phyloP scores from a whole-genome alignment of 2,797 vertebrate species.

The Cercopithecus petaurista region DNA sequence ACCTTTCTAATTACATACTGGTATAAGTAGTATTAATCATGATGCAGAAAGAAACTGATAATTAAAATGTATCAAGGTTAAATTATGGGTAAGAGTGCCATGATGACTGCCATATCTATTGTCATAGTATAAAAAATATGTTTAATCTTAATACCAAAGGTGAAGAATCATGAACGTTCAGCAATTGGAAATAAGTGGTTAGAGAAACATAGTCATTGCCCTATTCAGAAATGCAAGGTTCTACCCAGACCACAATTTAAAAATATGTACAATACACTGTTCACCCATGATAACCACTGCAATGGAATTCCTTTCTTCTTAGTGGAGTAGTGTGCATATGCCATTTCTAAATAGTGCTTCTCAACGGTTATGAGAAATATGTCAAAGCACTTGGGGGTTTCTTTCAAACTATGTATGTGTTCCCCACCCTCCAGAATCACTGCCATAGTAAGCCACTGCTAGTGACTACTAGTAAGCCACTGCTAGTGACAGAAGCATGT shows the following conservation, averaged over 20 bases:
- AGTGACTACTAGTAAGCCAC: neutral
- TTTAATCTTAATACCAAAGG: slow-evolving; percentile 47
- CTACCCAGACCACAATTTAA: neutral
- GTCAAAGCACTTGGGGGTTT: neutral
- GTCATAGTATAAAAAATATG: neutral
- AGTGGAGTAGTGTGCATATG: neutral
- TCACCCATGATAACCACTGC: neutral
- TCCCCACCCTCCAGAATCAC: neutral
- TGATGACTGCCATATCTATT: neutral
- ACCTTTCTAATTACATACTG: neutral
- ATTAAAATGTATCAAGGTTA: neutral
- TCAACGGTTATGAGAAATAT: neutral
- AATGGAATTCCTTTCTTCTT: slow-evolving; percentile 27
- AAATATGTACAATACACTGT: neutral
- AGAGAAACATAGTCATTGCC: neutral
- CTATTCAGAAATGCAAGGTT: slow-evolving; percentile 34
- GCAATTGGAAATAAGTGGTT: slow-evolving; percentile 25
- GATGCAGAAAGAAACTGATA: neutral
- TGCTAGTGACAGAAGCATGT: neutral
- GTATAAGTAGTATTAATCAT: neutral
- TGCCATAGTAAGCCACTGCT: neutral
- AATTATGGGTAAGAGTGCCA: neutral
- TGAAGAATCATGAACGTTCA: neutral
- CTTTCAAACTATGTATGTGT: neutral
- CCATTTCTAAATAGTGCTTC: slow-evolving; percentile 34